A percentile compares a stretch with the other conserved stretches of the same genome.
These are phyloP conservation scores for Clitarchus hookeri DNA, from an alignment of 2,888 invertebrate species.

Conservation along the genomic window DNA sequence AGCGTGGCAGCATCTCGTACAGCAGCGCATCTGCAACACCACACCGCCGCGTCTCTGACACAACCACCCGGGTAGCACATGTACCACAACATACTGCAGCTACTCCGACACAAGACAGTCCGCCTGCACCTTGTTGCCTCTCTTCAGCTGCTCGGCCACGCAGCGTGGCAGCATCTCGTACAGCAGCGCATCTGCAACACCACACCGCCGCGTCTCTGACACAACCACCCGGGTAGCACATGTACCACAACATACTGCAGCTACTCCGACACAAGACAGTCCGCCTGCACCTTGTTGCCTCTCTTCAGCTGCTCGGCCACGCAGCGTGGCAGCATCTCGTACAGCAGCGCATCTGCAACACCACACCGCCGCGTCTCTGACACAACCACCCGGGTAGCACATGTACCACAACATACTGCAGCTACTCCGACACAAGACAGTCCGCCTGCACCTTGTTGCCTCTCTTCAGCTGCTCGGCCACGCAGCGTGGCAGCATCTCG, in stretches of 20 bases:
- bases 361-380: not conserved
- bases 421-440: too few relatives aligned
- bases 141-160: constrained; percentile 91
- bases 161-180: constrained; percentile 87
- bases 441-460: constrained; percentile 90
- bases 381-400: too few relatives aligned
- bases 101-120: constrained; percentile 60
- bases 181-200: constrained; percentile 71
- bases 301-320: constrained; percentile 93
- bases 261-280: constrained; percentile 54
- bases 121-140: constrained; percentile 85
- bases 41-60: not conserved
- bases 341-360: constrained; percentile 73
- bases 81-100: too few relatives aligned
- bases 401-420: too few relatives aligned
- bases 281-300: constrained; percentile 87
- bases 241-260: too few relatives aligned
- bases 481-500: constrained; percentile 86
- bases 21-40: constrained; percentile 71
- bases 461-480: constrained; percentile 90
- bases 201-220: not conserved
- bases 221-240: too few relatives aligned
- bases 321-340: constrained; percentile 85
- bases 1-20: constrained; percentile 85
- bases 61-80: too few relatives aligned